Evolutionary conservation across 2,797 vertebrate genomes (phyloP), one percentile per base, ranked within the genome.

Genomic region (Schizothorax lantsangensis): DNA sequence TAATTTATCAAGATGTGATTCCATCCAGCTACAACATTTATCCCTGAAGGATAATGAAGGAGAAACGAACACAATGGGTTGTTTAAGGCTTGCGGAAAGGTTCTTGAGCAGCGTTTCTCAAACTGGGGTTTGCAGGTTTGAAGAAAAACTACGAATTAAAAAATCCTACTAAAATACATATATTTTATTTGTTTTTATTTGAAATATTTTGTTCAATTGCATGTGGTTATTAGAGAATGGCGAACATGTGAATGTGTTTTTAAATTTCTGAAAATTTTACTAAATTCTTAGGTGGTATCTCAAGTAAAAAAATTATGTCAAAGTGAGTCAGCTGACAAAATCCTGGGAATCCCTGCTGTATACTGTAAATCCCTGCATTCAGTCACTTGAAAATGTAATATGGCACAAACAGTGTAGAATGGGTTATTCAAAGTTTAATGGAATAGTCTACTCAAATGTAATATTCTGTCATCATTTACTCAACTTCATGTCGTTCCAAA

Each of bases 1-100:
- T 84, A 81, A 89, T 86, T 84, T 54, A 87, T 90, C 78, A 86
- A 75, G 68, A 81, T 81, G 68, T 75, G 26, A 89, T 87, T 78
- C 38, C 72, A 80, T 84, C 57, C 47, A 40, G 54, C 49, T n/a
- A 75, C 81, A 77, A 54, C 26, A 80, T 88, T 87, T 78, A 87
- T 54, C 43, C 84, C 68, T 38, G 73, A 84, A 84, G 88, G 72
- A 88, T 79, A 79, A 87, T 68, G 66, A 38, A 66, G 57, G 23
- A 78, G 71, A 30, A 85, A 87, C 79, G 68, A 71, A 73, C 81
- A 23, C 72, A 47, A 85, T 80, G 47, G 69, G 71, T 78, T 84
- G 82, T 88, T 83, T 66, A 87, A 80, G 84, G 89, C 88, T 79
- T 68, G 71, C 15, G 45, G 19, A 81, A 81, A 62, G 81, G 38